Evolutionary conservation across 2,888 invertebrate species (phyloP).

Genomic region (Steinernema carpocapsae): DNA sequence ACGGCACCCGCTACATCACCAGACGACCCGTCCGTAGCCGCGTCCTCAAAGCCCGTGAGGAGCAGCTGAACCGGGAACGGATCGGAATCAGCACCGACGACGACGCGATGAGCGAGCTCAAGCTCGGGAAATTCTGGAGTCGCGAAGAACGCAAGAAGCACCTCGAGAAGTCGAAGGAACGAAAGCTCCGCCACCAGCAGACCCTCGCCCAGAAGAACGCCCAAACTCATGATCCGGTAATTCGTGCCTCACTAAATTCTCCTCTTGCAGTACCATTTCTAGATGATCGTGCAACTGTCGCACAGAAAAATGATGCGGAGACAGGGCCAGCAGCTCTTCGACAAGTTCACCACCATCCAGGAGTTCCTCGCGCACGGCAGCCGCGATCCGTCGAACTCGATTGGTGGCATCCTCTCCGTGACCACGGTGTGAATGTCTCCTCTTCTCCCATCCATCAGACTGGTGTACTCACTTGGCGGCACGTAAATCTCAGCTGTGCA

Average conservation of each 20-base stretch:
- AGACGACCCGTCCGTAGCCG: conserved; percentile 76
- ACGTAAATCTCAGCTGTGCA: too few relatives aligned
- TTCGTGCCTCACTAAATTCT: neutral
- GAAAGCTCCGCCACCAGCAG: conserved; percentile 72
- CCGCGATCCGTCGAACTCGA: conserved; percentile 52
- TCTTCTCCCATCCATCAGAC: neutral
- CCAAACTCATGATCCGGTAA: conserved; percentile 29
- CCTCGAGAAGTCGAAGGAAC: conserved; percentile 77
- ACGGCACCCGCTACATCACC: conserved; percentile 81
- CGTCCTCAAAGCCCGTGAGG: conserved; percentile 77
- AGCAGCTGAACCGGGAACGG: conserved; percentile 77
- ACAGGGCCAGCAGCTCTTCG: conserved; percentile 71
- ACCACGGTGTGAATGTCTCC: conserved; percentile 44
- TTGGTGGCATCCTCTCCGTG: conserved; percentile 53
- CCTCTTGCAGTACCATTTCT: conserved; percentile 34
- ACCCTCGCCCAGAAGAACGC: conserved; percentile 52
- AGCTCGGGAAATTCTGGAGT: conserved; percentile 77
- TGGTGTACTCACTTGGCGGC: conserved; percentile 7
- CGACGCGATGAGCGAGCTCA: conserved; percentile 80
- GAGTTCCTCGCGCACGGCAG: conserved; percentile 75
- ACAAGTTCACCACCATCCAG: conserved; percentile 75
- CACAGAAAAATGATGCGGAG: conserved; percentile 72
- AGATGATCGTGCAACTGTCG: conserved; percentile 71
- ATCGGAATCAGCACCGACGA: conserved; percentile 79
- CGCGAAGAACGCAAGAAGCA: conserved; percentile 80